phyloP scores from a whole-genome alignment of 2,888 invertebrate species.

The Trichogramma evanescens region DNA sequence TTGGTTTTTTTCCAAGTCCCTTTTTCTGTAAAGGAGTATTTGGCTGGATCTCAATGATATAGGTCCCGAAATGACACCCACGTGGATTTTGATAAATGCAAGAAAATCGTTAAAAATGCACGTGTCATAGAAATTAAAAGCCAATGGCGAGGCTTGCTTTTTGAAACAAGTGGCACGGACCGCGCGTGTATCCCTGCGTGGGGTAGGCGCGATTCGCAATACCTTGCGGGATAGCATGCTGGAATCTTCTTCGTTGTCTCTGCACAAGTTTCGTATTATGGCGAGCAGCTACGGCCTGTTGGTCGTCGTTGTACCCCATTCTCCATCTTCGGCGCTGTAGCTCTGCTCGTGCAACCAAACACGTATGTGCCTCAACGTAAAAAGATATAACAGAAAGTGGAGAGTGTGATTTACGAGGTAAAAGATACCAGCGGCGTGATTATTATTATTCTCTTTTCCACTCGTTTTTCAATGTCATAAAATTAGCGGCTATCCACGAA shows the following conservation, averaged over 20 bases:
- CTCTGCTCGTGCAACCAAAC: slow-evolving; percentile 7
- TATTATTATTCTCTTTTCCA: slow-evolving; percentile 2
- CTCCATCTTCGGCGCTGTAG: slow-evolving; percentile 12
- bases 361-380: neutral
- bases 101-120: no score
- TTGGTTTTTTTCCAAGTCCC: no score
- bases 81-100: no score
- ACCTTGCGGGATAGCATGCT: no score
- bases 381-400: slow-evolving; percentile 11
- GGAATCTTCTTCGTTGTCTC: no score
- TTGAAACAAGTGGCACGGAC: slow-evolving; percentile 24
- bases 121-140: slow-evolving; percentile 24
- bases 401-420: slow-evolving; percentile 17
- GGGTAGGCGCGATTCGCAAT: neutral
- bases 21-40: no score
- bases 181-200: slow-evolving; percentile 12
- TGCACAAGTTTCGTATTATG: no score
- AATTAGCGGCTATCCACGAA: slow-evolving; percentile 18
- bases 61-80: no score
- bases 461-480: slow-evolving; percentile 15
- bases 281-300: no score
- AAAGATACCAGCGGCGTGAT: slow-evolving; percentile 13
- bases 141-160: slow-evolving; percentile 23
- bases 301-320: neutral
- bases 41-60: no score